Conservation (phyloP, 1,140 invertebrate genomes). For the Atta colombica region DNA sequence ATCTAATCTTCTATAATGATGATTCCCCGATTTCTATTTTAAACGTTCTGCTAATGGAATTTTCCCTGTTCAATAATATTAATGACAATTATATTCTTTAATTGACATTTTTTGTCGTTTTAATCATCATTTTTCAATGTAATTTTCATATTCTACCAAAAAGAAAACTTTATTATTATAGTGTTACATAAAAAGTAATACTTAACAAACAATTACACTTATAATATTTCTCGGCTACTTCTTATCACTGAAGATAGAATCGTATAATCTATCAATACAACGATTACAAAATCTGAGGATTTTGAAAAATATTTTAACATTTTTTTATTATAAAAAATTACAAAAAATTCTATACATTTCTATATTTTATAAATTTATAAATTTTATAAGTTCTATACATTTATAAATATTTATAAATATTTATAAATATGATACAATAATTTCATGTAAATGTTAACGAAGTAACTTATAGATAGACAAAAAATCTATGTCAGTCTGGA, state of each 20-base stretch:
- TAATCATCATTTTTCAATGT: neutral
- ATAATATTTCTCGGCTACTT: neutral
- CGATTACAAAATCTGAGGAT: neutral
- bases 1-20: neutral
- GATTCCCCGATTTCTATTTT: conserved; percentile 39
- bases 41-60: neutral
- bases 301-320: neutral
- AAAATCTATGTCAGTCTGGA: neutral
- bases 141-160: neutral
- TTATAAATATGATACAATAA: neutral
- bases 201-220: neutral
- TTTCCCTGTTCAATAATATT: neutral
- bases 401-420: neutral
- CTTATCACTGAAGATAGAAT: neutral
- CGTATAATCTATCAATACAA: neutral
- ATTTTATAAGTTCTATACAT: no score
- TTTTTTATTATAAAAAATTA: neutral
- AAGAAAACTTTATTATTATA: neutral
- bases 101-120: neutral
- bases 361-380: no score
- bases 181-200: neutral
- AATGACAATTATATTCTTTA: conserved; percentile 19
- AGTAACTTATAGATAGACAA: neutral
- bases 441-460: neutral
- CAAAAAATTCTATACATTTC: neutral